These are phyloP conservation scores for Amphiprion ocellaris DNA, from an alignment of 2,113 vertebrate genomes.

Conservation along the genomic window DNA sequence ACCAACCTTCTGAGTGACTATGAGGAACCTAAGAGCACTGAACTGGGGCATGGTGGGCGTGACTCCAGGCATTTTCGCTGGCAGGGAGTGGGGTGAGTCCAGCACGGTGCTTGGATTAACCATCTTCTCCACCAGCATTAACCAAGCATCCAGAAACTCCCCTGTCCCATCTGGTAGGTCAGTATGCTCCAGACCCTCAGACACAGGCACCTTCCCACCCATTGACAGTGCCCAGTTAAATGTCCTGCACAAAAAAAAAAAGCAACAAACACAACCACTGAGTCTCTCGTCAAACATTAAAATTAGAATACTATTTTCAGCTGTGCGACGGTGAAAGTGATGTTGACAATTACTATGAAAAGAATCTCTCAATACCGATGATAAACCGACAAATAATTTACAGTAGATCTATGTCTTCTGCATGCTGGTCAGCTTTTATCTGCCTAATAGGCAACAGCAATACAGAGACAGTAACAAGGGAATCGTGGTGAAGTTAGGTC, in stretches of 20 bases:
- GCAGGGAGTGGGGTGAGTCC: slow-evolving; percentile 94
- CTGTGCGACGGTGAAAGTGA: not conserved
- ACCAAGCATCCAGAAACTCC: slow-evolving; percentile 95
- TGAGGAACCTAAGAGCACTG: slow-evolving; percentile 93
- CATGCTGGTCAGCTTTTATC: too few relatives aligned
- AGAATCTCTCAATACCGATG: too few relatives aligned
- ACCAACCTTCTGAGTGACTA: slow-evolving; percentile 94
- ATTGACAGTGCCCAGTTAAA: slow-evolving; percentile 96
- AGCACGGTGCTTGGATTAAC: slow-evolving; percentile 95
- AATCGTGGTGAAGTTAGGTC: too few relatives aligned
- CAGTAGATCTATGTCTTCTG: too few relatives aligned
- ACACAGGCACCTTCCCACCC: slow-evolving; percentile 93
- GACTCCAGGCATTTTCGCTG: slow-evolving; percentile 90
- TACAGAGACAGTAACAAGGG: not conserved
- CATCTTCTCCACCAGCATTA: slow-evolving; percentile 97
- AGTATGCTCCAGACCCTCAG: slow-evolving; percentile 91
- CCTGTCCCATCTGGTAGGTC: slow-evolving; percentile 95
- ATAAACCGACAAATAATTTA: too few relatives aligned
- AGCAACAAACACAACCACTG: not conserved
- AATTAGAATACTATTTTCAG: not conserved
- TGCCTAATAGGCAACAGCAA: not conserved
- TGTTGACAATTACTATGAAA: too few relatives aligned
- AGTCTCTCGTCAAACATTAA: not conserved
- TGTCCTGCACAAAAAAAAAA: slow-evolving; percentile 81
- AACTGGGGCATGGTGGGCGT: slow-evolving; percentile 91